Conservation (phyloP, 2,797 vertebrate genomes). For the Hybognathus amarus region DNA sequence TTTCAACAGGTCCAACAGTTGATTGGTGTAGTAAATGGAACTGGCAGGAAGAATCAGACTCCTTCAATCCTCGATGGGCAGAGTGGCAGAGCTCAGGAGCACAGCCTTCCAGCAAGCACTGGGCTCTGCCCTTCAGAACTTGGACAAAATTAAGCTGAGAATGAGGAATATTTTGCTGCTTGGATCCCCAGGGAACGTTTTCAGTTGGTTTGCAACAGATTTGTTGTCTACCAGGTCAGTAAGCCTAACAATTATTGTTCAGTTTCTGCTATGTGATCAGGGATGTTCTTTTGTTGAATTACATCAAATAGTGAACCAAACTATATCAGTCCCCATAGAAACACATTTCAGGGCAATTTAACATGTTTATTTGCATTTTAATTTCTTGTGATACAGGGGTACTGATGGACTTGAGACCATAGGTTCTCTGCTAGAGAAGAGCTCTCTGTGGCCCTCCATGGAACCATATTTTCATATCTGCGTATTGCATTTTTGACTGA, state of each 20-base stretch:
- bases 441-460: slow-evolving; percentile 68
- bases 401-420: slow-evolving; percentile 55
- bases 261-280: neutral
- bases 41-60: too few relatives aligned
- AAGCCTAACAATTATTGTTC: neutral
- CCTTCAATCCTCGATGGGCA: too few relatives aligned
- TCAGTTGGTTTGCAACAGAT: slow-evolving; percentile 53
- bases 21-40: slow-evolving; percentile 45
- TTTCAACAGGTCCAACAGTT: slow-evolving; percentile 54
- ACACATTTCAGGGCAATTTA: neutral
- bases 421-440: slow-evolving; percentile 68
- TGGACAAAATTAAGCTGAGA: slow-evolving; percentile 23
- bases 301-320: neutral
- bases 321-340: neutral
- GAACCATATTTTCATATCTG: slow-evolving; percentile 73
- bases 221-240: slow-evolving; percentile 74
- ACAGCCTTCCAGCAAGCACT: slow-evolving; percentile 47
- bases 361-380: neutral
- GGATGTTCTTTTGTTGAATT: neutral
- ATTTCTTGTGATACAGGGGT: slow-evolving; percentile 62
- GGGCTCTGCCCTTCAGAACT: neutral
- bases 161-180: slow-evolving; percentile 60
- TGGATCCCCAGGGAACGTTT: slow-evolving; percentile 62
- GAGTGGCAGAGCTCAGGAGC: too few relatives aligned
- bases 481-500: slow-evolving; percentile 77